Conservation (phyloP, 2,888 invertebrate genomes). For the Microplitis deprimator region DNA sequence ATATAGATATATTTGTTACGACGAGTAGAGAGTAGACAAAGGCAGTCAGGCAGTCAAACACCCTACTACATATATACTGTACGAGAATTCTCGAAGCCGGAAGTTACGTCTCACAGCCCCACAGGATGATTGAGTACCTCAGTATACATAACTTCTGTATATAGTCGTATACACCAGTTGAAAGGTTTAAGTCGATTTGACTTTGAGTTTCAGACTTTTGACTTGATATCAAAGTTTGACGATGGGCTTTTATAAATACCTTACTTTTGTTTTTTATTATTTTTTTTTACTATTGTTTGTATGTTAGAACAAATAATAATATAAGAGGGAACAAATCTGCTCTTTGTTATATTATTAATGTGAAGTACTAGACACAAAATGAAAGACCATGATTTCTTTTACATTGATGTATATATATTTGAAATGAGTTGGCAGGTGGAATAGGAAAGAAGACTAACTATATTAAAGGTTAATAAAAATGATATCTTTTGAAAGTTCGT, state of each 20-base stretch:
- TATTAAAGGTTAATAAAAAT: neutral
- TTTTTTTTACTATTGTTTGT: too few relatives aligned
- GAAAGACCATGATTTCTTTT: neutral
- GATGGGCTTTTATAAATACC: neutral
- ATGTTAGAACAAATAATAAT: too few relatives aligned
- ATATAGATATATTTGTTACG: slow-evolving; percentile 14
- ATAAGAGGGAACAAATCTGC: neutral
- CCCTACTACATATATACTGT: slow-evolving; percentile 4
- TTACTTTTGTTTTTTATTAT: neutral
- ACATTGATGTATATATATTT: neutral
- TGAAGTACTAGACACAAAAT: neutral
- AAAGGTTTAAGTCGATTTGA: slow-evolving; percentile 17
- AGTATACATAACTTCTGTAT: neutral
- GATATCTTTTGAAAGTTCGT: neutral
- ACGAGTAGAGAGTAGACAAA: slow-evolving; percentile 16
- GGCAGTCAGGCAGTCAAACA: slow-evolving; percentile 1
- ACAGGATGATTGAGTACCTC: slow-evolving; percentile 20
- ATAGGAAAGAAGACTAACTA: neutral
- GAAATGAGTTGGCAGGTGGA: neutral
- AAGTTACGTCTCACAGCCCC: slow-evolving; percentile 9
- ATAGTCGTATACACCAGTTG: neutral
- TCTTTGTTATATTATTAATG: neutral
- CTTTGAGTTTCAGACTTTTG: slow-evolving; percentile 18
- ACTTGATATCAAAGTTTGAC: neutral
- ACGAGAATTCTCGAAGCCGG: slow-evolving; percentile 21